Conservation (phyloP, 2,113 vertebrate species). For the human (Homo sapiens) region DNA sequence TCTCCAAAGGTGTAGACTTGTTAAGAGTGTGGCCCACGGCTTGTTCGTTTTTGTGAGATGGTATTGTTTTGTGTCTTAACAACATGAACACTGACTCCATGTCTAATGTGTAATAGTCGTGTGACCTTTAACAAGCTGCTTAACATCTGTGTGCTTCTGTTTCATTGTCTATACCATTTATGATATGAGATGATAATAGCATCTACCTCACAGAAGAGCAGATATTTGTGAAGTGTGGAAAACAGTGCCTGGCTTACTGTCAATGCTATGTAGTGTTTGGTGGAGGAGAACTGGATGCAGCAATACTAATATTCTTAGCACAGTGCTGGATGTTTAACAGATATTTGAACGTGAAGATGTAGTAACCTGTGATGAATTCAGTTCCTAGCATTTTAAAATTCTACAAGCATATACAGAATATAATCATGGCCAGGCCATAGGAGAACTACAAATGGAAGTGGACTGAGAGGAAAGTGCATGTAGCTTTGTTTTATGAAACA, state of each 20-base stretch:
- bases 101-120: background rate
- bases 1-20: background rate
- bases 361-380: background rate
- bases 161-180: background rate
- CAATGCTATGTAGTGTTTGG: background rate
- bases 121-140: background rate
- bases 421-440: background rate
- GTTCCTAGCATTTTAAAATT: background rate
- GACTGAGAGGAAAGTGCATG: background rate
- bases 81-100: background rate
- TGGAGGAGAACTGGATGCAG: background rate
- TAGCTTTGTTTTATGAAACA: conserved; percentile 21
- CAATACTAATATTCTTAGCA: background rate
- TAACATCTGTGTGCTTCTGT: background rate
- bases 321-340: background rate
- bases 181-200: too few species aligned
- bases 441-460: background rate
- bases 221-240: background rate
- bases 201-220: background rate
- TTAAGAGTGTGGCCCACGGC: background rate
- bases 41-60: background rate
- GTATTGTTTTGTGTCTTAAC: background rate
- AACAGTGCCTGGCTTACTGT: background rate
- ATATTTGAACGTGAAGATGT: conserved; percentile 15
- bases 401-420: background rate